Base-by-base conservation (phyloP, 2,797 vertebrate species). In the Helicolenus hilgendorfi region DNA sequence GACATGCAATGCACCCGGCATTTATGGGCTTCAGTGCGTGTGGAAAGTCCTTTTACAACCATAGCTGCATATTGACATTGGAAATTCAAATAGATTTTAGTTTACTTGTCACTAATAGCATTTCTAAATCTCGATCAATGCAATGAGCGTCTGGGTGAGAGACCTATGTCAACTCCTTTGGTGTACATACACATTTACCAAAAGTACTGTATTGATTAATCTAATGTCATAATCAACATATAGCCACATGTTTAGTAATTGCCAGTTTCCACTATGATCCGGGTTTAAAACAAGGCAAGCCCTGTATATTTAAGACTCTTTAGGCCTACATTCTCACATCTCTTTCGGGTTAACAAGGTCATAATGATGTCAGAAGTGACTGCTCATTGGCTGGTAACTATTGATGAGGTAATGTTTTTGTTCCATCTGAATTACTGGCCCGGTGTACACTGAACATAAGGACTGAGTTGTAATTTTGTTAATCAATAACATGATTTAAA, bases 61-160 rank as follows among this genome's bases (percentile, higher is more conserved):
- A 22, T 36, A 29, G 41, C 41, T 49, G 8, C 49, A 18, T 41
- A 38, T 13, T 67, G 24, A 58, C 5, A 56, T 18, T 36, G 62
- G 13, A 24, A 49, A 58, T 77, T 55, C 0, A 59, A 41, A 60
- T 41, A 31, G 13, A 58, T 62, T 53, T 41, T 63, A n/a, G 8
- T 29, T 33, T 15, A 41, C 9, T 58, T 31, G 11, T 33, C 3
- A 59, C 20, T 29, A 5, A 7, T 14, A 36, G 8, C 31, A 67
- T 58, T 60, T 59, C 1, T 27, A 68, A 68, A 60, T 36, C 27
- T 64, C 49, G 33, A 11, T 31, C 2, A 24, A 26, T 31, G 56
- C 18, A 49, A 45, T 45, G 41, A 0, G 41, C 1, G 15, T 45
- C 41, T 45, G 7, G 0, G 7, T 8, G 41, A 45, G 24, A 59